Evolutionary conservation across 2,113 vertebrate genomes (phyloP).

Genomic region (Colinus virginianus): DNA sequence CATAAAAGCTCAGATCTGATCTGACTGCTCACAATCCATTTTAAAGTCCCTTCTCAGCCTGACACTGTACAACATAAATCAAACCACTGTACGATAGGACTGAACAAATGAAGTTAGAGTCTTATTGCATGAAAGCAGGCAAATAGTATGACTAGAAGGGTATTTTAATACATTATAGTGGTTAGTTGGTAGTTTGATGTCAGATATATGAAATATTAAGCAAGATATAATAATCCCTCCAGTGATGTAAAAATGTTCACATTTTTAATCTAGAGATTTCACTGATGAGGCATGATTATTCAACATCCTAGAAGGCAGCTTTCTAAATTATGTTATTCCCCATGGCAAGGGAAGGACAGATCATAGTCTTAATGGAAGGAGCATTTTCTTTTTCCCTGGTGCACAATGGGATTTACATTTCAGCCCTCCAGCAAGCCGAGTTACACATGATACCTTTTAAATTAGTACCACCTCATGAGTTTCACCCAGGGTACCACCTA

Average conservation of each 20-base stretch:
- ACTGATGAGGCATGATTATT: slow-evolving; percentile 64
- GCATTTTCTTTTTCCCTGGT: slow-evolving; percentile 29
- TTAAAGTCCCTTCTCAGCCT: background rate
- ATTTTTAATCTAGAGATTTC: slow-evolving; percentile 74
- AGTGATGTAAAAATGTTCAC: slow-evolving; percentile 69
- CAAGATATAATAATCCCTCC: slow-evolving; percentile 71
- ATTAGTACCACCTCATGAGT: slow-evolving; percentile 65
- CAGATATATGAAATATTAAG: slow-evolving; percentile 77
- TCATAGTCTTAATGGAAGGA: slow-evolving; percentile 62
- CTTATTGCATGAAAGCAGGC: slow-evolving; percentile 47
- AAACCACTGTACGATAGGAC: background rate
- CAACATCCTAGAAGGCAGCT: slow-evolving; percentile 62
- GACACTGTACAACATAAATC: background rate
- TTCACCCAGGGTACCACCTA: slow-evolving; percentile 46
- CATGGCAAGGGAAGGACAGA: slow-evolving; percentile 43
- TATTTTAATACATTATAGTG: slow-evolving; percentile 69
- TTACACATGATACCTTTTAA: slow-evolving; percentile 56
- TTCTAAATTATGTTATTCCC: slow-evolving; percentile 65
- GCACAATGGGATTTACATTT: slow-evolving; percentile 50
- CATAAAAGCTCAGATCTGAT: background rate
- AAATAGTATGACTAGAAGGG: slow-evolving; percentile 56
- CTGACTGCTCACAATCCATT: background rate
- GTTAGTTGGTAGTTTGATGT: slow-evolving; percentile 65
- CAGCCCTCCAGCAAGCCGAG: slow-evolving; percentile 16
- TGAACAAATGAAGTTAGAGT: slow-evolving; percentile 31